These are phyloP conservation scores for Eumaeus atala DNA, from an alignment of 1,140 invertebrate genomes.

Conservation along the genomic window DNA sequence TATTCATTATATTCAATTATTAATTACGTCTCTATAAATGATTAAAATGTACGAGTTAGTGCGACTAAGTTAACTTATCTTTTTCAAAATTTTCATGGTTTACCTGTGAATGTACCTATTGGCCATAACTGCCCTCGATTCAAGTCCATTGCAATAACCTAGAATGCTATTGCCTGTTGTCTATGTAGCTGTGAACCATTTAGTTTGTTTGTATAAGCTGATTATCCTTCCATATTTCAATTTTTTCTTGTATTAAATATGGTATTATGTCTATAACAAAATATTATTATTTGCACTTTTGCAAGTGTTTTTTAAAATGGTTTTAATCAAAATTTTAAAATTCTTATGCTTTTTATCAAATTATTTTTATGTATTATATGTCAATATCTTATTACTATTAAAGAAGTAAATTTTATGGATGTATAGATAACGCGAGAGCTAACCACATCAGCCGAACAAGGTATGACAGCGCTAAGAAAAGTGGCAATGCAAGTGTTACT, in stretches of 20 bases:
- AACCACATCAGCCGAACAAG: constrained; percentile 54
- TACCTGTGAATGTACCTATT: no score
- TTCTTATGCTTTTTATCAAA: no score
- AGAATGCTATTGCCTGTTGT: constrained; percentile 5
- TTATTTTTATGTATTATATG: background rate
- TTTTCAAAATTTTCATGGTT: no score
- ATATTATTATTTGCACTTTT: background rate
- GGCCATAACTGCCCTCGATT: background rate
- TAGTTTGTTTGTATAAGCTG: background rate
- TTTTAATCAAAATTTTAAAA: no score
- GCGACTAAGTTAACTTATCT: no score
- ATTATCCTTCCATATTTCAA: background rate
- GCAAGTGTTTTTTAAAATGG: background rate
- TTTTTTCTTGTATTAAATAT: background rate
- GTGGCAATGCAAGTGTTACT: constrained; percentile 54
- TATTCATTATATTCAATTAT: background rate
- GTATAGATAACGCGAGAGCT: constrained; percentile 52
- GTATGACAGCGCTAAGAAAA: constrained; percentile 68
- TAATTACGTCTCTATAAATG: no score
- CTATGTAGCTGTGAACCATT: background rate
- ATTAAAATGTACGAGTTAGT: no score
- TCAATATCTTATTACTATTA: background rate
- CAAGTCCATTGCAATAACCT: constrained; percentile 6
- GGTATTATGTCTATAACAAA: background rate
- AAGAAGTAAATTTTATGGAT: constrained; percentile 10